Percentiles rank a stretch among this genome's conserved stretches.
phyloP scores from a whole-genome alignment of 2,888 invertebrate genomes.

The Julus scanicus region DNA sequence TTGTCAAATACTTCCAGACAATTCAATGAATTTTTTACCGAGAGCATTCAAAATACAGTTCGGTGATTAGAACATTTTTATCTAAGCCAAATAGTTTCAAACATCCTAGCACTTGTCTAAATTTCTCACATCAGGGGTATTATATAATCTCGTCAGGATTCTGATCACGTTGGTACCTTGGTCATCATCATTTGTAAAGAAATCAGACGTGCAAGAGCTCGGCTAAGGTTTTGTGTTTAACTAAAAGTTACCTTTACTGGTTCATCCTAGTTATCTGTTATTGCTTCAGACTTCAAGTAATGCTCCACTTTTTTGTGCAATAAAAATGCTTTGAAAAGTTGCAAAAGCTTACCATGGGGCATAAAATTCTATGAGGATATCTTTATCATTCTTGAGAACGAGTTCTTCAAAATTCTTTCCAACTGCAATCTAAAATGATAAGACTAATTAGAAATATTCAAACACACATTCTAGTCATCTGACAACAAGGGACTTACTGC shows the following conservation, averaged over 20 bases:
- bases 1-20: too few species aligned
- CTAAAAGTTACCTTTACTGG: too few species aligned
- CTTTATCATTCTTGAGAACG: conserved; percentile 88
- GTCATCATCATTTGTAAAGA: too few species aligned
- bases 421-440: conserved; percentile 77
- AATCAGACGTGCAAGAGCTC: too few species aligned
- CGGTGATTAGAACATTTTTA: not conserved
- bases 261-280: too few species aligned
- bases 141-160: too few species aligned
- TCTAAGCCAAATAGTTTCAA: not conserved
- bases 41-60: too few species aligned
- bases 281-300: too few species aligned
- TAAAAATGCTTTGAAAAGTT: not conserved
- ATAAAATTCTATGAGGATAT: conserved; percentile 97
- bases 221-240: too few species aligned
- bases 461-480: not conserved
- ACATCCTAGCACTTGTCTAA: not conserved
- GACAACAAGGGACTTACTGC: not conserved
- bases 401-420: conserved; percentile 97
- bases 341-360: conserved; percentile 81
- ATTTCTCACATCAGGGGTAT: too few species aligned
- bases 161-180: too few species aligned
- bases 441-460: conserved; percentile 45
- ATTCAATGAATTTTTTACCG: too few species aligned
- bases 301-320: conserved; percentile 61